phyloP scores from a whole-genome alignment of 2,888 invertebrate species.

The Conomelus anceps region DNA sequence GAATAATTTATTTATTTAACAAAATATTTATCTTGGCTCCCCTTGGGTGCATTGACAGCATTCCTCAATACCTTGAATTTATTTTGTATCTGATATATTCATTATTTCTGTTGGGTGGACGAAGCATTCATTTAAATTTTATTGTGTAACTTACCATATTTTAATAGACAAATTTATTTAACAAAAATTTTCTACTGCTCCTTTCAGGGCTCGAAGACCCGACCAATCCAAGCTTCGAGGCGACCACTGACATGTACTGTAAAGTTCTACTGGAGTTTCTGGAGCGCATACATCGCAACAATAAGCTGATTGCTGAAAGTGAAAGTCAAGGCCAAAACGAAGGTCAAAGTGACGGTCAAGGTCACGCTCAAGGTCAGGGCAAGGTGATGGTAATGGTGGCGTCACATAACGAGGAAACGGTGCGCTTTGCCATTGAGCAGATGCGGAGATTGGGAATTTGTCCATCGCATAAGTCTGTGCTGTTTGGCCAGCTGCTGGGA shows the following conservation, averaged over 20 bases:
- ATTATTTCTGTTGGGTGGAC: too few species aligned
- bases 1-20: too few species aligned
- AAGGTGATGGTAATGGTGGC: slow-evolving; percentile 80
- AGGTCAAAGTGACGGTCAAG: too few species aligned
- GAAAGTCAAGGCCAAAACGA: too few species aligned
- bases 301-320: slow-evolving; percentile 59
- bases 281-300: slow-evolving; percentile 63
- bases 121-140: too few species aligned
- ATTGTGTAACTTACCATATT: too few species aligned
- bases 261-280: slow-evolving; percentile 80
- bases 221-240: slow-evolving; percentile 81
- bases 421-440: slow-evolving; percentile 87
- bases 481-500: slow-evolving; percentile 96
- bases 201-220: slow-evolving; percentile 74
- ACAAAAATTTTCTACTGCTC: not conserved
- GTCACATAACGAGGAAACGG: slow-evolving; percentile 97
- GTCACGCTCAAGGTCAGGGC: too few species aligned
- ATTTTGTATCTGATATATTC: too few species aligned
- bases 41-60: too few species aligned
- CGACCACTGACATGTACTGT: slow-evolving; percentile 91
- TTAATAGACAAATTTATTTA: not conserved
- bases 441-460: slow-evolving; percentile 90
- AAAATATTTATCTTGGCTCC: too few species aligned
- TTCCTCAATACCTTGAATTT: too few species aligned
- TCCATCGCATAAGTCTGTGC: slow-evolving; percentile 90